A percentile compares a stretch with the other conserved stretches of the same genome.
These are phyloP conservation scores for Drosophila barbarae DNA, from an alignment of 2,888 invertebrate genomes.

Conservation along the genomic window DNA sequence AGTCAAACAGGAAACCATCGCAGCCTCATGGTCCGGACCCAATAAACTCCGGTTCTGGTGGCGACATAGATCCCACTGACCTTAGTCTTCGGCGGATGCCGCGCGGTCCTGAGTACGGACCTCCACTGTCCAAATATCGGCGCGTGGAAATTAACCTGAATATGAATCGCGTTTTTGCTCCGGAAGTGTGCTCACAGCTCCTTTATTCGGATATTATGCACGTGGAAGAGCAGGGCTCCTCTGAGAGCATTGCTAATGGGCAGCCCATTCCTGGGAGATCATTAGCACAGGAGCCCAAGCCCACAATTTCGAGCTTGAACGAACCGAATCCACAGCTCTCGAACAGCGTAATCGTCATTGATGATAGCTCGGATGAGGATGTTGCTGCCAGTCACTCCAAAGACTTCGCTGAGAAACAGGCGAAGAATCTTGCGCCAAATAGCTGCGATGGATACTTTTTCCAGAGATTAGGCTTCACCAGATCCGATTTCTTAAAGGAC, in stretches of 20 bases:
- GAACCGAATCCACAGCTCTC: not conserved
- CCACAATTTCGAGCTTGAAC: not conserved
- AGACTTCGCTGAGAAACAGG: not conserved
- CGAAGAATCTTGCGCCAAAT: not conserved
- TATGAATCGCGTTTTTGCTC: too few species aligned
- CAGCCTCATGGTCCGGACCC: not conserved
- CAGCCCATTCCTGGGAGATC: not conserved
- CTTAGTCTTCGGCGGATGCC: not conserved
- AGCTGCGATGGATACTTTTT: not conserved
- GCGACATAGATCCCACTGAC: too few species aligned
- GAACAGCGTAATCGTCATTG: not conserved
- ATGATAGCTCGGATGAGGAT: not conserved
- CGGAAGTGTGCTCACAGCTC: too few species aligned
- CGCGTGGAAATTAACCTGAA: not conserved
- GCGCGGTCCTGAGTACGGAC: too few species aligned
- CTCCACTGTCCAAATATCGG: not conserved
- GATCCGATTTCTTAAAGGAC: not conserved
- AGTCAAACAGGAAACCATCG: not conserved
- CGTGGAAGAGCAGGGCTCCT: not conserved
- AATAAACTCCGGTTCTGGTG: not conserved
- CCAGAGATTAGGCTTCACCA: not conserved
- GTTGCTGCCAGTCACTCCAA: not conserved
- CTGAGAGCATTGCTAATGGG: not conserved
- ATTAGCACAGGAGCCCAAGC: not conserved
- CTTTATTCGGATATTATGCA: not conserved